phyloP scores from a whole-genome alignment of 2,113 vertebrate species.

The Pteropus alecto region DNA sequence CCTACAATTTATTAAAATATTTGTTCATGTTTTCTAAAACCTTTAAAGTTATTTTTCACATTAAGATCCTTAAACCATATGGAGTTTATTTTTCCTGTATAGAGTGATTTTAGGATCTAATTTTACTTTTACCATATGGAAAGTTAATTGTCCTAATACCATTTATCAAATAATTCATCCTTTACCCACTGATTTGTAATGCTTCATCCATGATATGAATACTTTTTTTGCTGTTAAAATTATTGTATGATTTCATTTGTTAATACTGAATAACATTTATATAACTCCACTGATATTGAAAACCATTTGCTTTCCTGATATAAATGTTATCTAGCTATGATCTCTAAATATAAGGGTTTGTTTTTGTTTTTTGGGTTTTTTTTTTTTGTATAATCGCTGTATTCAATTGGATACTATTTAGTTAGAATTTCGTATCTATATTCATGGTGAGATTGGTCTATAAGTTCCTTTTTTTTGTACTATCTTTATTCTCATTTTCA shows the following conservation, averaged over 20 bases:
- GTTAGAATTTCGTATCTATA: not conserved
- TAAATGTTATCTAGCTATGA: not conserved
- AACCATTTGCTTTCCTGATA: not conserved
- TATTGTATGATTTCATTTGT: not conserved
- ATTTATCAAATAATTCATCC: not conserved
- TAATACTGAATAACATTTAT: not conserved
- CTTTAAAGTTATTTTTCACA: conserved; percentile 7
- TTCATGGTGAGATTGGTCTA: not conserved
- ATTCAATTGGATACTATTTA: not conserved
- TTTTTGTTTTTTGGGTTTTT: not conserved
- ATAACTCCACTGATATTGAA: not conserved
- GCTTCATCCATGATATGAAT: not conserved
- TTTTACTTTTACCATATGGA: not conserved
- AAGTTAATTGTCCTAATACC: not conserved
- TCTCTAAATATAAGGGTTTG: not conserved
- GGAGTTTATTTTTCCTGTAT: not conserved
- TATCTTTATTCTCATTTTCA: not conserved
- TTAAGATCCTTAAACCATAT: not conserved
- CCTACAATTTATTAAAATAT: conserved; percentile 17
- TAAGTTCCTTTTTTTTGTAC: not conserved
- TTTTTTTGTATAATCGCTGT: not conserved
- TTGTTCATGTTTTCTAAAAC: not conserved
- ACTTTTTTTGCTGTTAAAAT: not conserved
- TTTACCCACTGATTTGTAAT: not conserved
- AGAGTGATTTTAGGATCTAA: conserved; percentile 1